Evolutionary conservation across 2,797 vertebrate genomes (phyloP).

Genomic region (Ispidina picta): DNA sequence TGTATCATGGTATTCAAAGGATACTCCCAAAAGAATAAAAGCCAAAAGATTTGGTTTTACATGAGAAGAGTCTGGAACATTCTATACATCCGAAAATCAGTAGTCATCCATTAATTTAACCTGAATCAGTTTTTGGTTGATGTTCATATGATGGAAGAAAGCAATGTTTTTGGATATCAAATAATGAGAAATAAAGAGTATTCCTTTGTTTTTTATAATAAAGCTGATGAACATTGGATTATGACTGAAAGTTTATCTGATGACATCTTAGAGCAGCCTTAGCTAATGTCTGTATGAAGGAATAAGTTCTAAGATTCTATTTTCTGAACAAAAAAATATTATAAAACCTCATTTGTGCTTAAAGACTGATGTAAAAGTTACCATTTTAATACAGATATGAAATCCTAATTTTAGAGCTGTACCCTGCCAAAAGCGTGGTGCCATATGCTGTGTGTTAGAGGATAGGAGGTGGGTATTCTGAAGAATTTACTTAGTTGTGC

Average conservation of each 20-base stretch:
- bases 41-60: background rate
- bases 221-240: background rate
- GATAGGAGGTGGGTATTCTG: conserved; percentile 47
- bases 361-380: conserved; percentile 7
- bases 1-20: background rate
- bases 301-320: background rate
- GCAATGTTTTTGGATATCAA: background rate
- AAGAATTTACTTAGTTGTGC: conserved; percentile 32
- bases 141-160: background rate
- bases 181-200: background rate
- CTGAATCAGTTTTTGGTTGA: background rate
- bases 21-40: background rate
- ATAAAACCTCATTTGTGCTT: background rate
- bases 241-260: background rate
- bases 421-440: conserved; percentile 57
- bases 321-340: conserved; percentile 41
- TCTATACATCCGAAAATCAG: background rate
- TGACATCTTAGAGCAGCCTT: background rate
- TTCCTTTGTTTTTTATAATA: background rate
- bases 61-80: background rate
- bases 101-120: background rate
- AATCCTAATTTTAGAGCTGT: conserved; percentile 71
- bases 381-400: conserved; percentile 53
- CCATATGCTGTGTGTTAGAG: conserved; percentile 70
- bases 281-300: background rate